Evolutionary conservation across 1,140 invertebrate species (phyloP).

Genomic region (Andrena cerasifolii): DNA sequence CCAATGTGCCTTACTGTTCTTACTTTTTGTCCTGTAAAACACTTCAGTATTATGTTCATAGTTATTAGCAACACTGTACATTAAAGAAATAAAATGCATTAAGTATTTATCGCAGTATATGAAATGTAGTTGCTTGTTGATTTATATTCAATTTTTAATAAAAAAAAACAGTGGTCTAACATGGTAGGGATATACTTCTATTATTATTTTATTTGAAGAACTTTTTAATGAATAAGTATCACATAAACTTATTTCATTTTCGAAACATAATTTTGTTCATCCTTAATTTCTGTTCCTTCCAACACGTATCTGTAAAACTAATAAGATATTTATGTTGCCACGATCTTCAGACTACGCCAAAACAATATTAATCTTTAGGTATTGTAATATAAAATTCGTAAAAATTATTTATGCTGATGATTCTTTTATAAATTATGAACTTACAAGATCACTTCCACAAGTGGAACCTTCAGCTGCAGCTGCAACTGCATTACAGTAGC

Average conservation of each 20-base stretch:
- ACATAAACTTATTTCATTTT: neutral
- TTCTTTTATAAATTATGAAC: slow-evolving; percentile 16
- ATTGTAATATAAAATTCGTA: no score
- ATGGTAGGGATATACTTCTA: neutral
- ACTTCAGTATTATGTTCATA: no score
- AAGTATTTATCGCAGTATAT: no score
- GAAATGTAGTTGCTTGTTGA: no score
- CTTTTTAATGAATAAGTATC: neutral
- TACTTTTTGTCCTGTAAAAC: no score
- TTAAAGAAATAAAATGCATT: no score
- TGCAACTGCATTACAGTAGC: no score
- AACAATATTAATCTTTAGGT: no score
- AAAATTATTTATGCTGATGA: no score
- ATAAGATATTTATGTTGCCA: neutral
- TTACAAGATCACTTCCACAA: slow-evolving; percentile 93
- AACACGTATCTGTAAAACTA: slow-evolving; percentile 8
- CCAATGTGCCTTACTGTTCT: no score
- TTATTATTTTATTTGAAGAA: neutral
- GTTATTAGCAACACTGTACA: no score
- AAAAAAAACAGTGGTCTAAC: neutral
- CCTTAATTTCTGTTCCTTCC: slow-evolving; percentile 28
- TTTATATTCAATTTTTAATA: neutral
- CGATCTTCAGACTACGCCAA: neutral
- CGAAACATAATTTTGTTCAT: neutral
- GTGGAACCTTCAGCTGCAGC: slow-evolving; percentile 96